Base-by-base conservation (phyloP, 2,797 vertebrate genomes). In the Gymnodraco acuticeps region DNA sequence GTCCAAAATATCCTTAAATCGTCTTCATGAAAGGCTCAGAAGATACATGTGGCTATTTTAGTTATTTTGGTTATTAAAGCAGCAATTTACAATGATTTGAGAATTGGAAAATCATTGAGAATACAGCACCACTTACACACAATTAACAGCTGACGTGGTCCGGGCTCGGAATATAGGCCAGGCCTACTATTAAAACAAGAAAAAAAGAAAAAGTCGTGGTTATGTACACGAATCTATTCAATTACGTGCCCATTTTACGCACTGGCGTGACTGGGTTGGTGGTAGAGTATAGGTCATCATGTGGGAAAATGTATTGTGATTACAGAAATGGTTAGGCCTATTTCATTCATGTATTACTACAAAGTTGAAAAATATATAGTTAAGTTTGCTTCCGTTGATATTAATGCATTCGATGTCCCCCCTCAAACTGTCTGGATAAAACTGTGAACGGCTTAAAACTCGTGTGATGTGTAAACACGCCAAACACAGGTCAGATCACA, bases 401-500 rank as follows among this genome's bases (percentile, higher is more conserved):
- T 20, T 5, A 7, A 15, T 20, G 13, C 19, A 11, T 59, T 43
- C 33, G 8, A 38, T 38, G 7, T 27, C 10, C 45, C 15, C 33
- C 33, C 33, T 38, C 33, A 38, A 38, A 38, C 33, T 38, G n/a
- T 12, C 10, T 52, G 11, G 19, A 23, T 52, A 23, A 23, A 23
- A 27, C 14, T 4, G 16, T 15, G 48, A 43, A 16, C 33, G 51
- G 15, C 19, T 13, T n/a, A n/a, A 13, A 7, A 15, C 54, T 69
- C 20, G 15, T 43, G 45, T 38, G 47, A 52, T n/a, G 47, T 50
- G 58, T 48, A 66, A 75, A 80, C 43, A 48, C 73, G 51, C 27
- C 20, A 10, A 16, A 66, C 48, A 19, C 80, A 15, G 83, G 83
- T 88, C 86, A 87, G 50, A 76, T 85, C 86, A 64, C 78, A 87